Evolutionary conservation across 2,113 vertebrate genomes (phyloP), one percentile per base, ranked within the genome.

Genomic region (Pseudorectes ferrugineus): DNA sequence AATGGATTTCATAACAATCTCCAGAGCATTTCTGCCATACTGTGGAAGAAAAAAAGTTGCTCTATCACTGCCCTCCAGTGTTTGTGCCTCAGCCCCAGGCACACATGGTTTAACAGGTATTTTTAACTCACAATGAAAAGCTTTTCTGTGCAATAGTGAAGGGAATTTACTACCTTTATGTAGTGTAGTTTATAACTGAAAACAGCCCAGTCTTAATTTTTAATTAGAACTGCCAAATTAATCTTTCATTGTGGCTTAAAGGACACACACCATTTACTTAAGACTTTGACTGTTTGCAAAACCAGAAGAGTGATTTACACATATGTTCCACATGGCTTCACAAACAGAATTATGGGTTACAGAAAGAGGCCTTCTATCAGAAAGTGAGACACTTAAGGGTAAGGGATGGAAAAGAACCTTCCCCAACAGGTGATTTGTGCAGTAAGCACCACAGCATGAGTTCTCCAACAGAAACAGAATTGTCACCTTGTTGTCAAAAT

Each of bases 1-100:
- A 65, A 99, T 99, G 16, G 99, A 99, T 95, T 99, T 99, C 99
- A 99, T 99, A 54, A 99, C 99, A 36, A 99, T 99, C 95, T 99
- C 99, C 93, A 99, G 97, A 92, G 99, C 99, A 33, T 99, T 99
- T 98, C 99, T 98, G 88, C 99, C 99, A 85, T 99, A 99, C 99
- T 99, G 97, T 13, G 23, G 29, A 12, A 78, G 86, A 72, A 62
- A 85, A 55, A 93, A 92, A 19, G 35, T 3, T 55, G 28, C 24
- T 87, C 24, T 85, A 33, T 72, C 42, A 81, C 8, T 10, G 20
- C 9, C 25, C 74, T 19, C 12, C 43, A 54, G 31, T 5, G 15
- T 52, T 66, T 79, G 46, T 26, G 31, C 21, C 79, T 67, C 76
- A 68, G 72, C 48, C 51, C 33, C 58, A 54, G 62, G 43, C 59